Base-by-base conservation (phyloP, 2,888 invertebrate genomes). In the Gryllus longicercus region DNA sequence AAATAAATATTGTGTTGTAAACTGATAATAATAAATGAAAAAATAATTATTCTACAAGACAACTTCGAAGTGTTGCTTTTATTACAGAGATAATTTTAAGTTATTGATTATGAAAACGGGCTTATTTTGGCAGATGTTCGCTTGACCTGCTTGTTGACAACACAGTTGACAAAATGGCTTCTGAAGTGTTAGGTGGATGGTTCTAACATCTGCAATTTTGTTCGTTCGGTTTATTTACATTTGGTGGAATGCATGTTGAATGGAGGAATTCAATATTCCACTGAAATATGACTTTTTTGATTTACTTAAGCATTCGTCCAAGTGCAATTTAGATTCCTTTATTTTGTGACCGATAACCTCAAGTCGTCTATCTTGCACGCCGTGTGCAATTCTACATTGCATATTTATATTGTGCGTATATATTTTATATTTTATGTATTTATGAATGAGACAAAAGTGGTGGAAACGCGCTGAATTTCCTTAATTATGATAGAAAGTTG, bases 71-170 rank as follows among this genome's bases (percentile, higher is more conserved):
- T 38, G 8, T 38, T 38, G 38, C 38, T 38, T 38, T 38, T 38
- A 38, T 38, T 38, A 8, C 38, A 8, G 8, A 38, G 38, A 38
- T 38, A 4, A 38, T 63, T 16, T 63, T 63, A 18, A n/a, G 14
- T 63, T 63, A 63, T 63, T 63, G 63, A 63, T 63, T n/a, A 18
- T 63, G 12, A 18, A 18, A n/a, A 63, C 16, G 63, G n/a, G 14
- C 16, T 63, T 63, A 63, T 63, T 63, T 63, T 14, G 63, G 63
- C 63, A 63, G 63, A 63, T 63, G 63, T 63, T 63, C 16, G 63
- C n/a, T 63, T 63, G 63, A 63, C 63, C 63, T 63, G 63, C 63
- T 63, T 63, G 63, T 63, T 63, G 63, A 63, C 63, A 63, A 63
- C 63, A 18, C 38, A n/a, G 14, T n/a, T 63, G 63, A 63, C 63